Evolutionary conservation across 2,888 invertebrate species (phyloP).

Genomic region (Xestia rhomboidea): DNA sequence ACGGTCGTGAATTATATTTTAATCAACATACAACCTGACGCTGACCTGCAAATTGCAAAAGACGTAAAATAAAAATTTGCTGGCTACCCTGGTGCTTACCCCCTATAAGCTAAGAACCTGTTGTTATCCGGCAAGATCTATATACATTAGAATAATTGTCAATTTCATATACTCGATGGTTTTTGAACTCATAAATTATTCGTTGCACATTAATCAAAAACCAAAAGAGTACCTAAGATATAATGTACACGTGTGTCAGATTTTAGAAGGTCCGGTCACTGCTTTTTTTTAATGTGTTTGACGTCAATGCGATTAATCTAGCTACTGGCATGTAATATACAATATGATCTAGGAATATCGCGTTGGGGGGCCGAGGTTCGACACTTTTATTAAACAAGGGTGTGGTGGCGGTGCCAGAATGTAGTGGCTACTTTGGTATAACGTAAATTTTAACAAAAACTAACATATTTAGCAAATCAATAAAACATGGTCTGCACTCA

Average conservation of each 20-base stretch:
- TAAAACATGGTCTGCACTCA: background rate
- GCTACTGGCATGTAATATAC: background rate
- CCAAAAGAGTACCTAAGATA: background rate
- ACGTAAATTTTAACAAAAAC: background rate
- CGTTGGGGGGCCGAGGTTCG: background rate
- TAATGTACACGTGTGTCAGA: background rate
- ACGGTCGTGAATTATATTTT: no score
- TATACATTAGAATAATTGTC: no score
- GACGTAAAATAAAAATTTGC: no score
- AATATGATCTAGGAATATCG: background rate
- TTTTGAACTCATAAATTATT: background rate
- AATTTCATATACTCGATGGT: no score
- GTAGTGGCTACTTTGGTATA: background rate
- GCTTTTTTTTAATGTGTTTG: background rate
- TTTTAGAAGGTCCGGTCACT: background rate
- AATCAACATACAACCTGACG: no score
- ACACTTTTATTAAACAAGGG: background rate
- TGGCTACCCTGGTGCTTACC: no score
- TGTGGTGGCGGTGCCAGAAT: no score
- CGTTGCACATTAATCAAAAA: background rate
- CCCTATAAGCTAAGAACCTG: no score
- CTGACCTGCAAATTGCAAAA: no score
- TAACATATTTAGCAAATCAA: background rate
- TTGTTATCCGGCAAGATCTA: background rate
- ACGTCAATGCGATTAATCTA: background rate